phyloP scores from a whole-genome alignment of 1,140 invertebrate genomes.

The Drosophila equinoxialis region DNA sequence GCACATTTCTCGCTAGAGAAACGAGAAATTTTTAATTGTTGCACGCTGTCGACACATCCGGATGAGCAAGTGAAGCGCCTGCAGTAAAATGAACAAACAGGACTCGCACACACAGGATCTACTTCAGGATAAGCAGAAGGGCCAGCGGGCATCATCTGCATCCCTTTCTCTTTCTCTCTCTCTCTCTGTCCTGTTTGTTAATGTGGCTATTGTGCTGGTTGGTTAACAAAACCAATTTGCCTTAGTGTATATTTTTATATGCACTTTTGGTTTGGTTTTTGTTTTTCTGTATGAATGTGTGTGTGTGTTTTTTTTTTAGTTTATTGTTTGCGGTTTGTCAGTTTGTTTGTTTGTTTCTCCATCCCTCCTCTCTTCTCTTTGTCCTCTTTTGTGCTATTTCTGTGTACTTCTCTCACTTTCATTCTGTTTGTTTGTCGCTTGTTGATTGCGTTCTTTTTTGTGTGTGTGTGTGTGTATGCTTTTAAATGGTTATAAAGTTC shows the following conservation, averaged over 20 bases:
- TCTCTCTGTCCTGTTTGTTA: slow-evolving; percentile 36
- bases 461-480: slow-evolving; percentile 9
- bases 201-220: slow-evolving; percentile 59
- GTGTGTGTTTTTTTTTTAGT: slow-evolving; percentile 35
- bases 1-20: slow-evolving; percentile 37
- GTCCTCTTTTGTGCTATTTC: not conserved
- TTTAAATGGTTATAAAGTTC: not conserved
- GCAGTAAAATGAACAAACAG: not conserved
- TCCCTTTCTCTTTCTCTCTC: slow-evolving; percentile 7
- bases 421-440: slow-evolving; percentile 29
- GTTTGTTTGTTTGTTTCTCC: slow-evolving; percentile 39
- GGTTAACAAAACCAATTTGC: slow-evolving; percentile 70
- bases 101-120: not conserved
- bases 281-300: not conserved
- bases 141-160: slow-evolving; percentile 12
- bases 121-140: not conserved
- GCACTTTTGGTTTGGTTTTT: slow-evolving; percentile 39
- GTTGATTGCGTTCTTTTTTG: slow-evolving; percentile 28
- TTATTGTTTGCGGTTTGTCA: slow-evolving; percentile 35
- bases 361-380: not conserved
- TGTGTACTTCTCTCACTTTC: not conserved
- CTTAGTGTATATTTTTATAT: slow-evolving; percentile 70
- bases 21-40: slow-evolving; percentile 53
- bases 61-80: slow-evolving; percentile 15
- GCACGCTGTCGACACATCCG: slow-evolving; percentile 21